Base-by-base conservation (phyloP, 2,113 vertebrate species). In the Tympanuchus pallidicinctus region DNA sequence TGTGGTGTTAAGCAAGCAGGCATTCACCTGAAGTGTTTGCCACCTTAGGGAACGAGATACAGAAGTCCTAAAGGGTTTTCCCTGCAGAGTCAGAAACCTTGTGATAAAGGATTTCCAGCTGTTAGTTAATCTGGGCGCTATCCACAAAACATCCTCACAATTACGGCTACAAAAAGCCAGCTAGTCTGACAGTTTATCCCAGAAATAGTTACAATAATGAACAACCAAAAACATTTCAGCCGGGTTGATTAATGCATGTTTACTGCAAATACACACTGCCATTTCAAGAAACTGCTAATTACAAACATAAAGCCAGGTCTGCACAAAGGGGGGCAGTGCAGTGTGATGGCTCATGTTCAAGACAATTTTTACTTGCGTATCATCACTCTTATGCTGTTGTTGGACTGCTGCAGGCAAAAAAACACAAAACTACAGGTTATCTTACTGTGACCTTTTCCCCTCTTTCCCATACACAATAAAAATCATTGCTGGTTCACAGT, bases 211-310 rank as follows among this genome's bases (percentile, higher is more conserved):
- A n/a, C 10, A 76, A 43, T 40, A 60, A 74, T 38, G 32, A 92
- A 59, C 40, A 69, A 11, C 19, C 17, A 9, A 65, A 80, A 65
- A 81, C 47, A 7, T 60, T 75, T 78, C 70, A 57, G 34, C 48
- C 38, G 28, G 11, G 15, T 36, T 85, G 30, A 54, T 70, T 56
- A 89, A 80, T 75, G 27, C 27, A 22, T 59, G 20, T 75, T 79
- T 65, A 72, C 79, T 71, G 66, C 30, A 84, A 88, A 81, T 13
- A 67, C 21, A 47, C 9, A 69, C 16, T 54, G 59, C 30, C 57
- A 40, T 86, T 90, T 91, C 69, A 86, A 77, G 70, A 56, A 73
- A 77, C 36, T 60, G 45, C 61, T 67, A 65, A 90, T 95, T 92
- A 74, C 59, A 79, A 24, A n/a, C 27, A n/a, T 52, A 87, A 75